phyloP scores from a whole-genome alignment of 2,113 vertebrate species.

The Lampris megalopsis region DNA sequence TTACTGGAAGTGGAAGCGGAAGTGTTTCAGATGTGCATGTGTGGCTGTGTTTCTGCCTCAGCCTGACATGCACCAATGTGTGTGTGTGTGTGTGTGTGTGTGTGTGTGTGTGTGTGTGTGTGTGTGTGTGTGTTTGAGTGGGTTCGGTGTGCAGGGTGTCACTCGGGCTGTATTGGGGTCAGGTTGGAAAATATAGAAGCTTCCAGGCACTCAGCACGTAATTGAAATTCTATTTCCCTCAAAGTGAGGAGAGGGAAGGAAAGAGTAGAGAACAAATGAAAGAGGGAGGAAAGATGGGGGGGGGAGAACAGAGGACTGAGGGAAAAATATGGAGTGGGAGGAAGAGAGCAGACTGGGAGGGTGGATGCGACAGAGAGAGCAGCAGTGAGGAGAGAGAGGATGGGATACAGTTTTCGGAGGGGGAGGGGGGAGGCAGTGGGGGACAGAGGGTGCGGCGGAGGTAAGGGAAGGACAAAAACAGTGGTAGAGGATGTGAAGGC shows the following conservation, averaged over 20 bases:
- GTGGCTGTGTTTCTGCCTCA: not conserved
- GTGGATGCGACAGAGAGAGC: not conserved
- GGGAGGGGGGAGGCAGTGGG: slow-evolving; percentile 44
- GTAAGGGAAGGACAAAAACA: slow-evolving; percentile 63
- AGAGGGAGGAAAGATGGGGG: slow-evolving; percentile 60
- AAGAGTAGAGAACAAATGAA: slow-evolving; percentile 78
- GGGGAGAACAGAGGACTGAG: slow-evolving; percentile 43
- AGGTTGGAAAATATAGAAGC: slow-evolving; percentile 80
- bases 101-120: slow-evolving; percentile 31
- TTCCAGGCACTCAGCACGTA: slow-evolving; percentile 80
- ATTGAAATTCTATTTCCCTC: slow-evolving; percentile 82
- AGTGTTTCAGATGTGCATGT: slow-evolving; percentile 54
- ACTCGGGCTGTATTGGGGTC: slow-evolving; percentile 78
- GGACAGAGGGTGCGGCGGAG: slow-evolving; percentile 16
- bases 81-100: slow-evolving; percentile 7
- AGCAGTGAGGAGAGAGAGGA: slow-evolving; percentile 35
- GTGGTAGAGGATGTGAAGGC: slow-evolving; percentile 44
- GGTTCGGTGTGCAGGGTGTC: slow-evolving; percentile 66
- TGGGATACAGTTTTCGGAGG: not conserved
- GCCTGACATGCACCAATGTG: not conserved
- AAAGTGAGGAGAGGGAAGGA: slow-evolving; percentile 76
- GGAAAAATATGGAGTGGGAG: slow-evolving; percentile 56
- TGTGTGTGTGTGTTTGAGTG: slow-evolving; percentile 37
- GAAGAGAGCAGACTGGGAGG: not conserved
- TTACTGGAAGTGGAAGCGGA: slow-evolving; percentile 77